Evolutionary conservation across 1,140 invertebrate species (phyloP), one percentile per base, ranked within the genome.

Genomic region (Pseudomyrmex sp.): DNA sequence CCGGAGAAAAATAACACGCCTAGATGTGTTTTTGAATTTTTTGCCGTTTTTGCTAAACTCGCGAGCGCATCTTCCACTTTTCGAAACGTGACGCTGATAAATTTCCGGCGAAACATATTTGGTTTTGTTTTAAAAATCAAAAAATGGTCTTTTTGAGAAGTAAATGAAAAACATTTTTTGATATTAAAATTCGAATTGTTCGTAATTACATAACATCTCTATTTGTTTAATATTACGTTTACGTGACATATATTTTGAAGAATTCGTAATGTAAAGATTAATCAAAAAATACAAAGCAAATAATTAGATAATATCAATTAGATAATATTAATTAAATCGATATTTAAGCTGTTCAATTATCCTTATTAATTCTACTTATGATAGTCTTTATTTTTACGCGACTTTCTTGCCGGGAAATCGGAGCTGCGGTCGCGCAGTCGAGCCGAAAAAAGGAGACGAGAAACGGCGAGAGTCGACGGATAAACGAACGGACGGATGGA

Each of bases 21-120:
- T 18, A n/a, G n/a, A n/a, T n/a, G 44, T 10, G 35, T 70, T 59
- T 80, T 70, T 80, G 61, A 70, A 80, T 72, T 70, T 80, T 35
- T 50, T n/a, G 5, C 20, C 44, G 1, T 48, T 58, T 20, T 68
- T 50, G 44, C 20, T 26, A 20, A 48, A 59, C 12, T 15, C 26
- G 20, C 63, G 13, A 68, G 5, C 48, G 66, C 50, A 54, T 10
- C 58, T 70, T 13, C 52, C 59, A 48, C 66, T 70, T 59, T 79
- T 4, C 13, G 15, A 12, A 59, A 59, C 46, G 63, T 9, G 3
- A 23, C 9, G 12, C 12, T 56, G 44, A 12, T 26, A n/a, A 58
- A 48, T 59, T 50, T 13, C 9, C 18, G 35, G 15, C 7, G 10
- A 35, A 15, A 56, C 5, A 2, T 35, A 35, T 54, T 10, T 23